Base-by-base conservation (phyloP, 2,888 invertebrate genomes). In the Thereva unica region DNA sequence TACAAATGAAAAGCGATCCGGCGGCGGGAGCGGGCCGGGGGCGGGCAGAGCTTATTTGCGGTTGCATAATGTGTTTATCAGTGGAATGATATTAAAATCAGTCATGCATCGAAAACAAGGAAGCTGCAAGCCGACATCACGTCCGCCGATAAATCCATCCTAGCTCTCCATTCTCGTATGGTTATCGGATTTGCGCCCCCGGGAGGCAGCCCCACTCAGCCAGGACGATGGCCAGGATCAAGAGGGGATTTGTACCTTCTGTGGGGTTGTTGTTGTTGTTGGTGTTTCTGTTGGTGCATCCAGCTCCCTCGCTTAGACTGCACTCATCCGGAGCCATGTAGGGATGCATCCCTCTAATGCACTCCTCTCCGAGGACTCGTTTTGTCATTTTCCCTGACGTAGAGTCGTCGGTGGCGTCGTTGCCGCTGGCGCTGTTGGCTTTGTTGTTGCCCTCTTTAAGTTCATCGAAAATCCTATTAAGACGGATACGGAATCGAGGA, bases 131-230 rank as follows among this genome's bases (percentile, higher is more conserved):
- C 53, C 53, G 38, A 57, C 53, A 57, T 57, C 57, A 66, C 53
- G 66, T 66, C 49, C 66, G 38, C 37, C 53, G 54, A 61, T 61
- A 66, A 66, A 66, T 66, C 53, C 54, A 66, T 66, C 45, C 37
- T 6, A 42, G 38, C 47, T 49, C 23, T 23, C 35, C 37, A 47
- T 59, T 49, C 55, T 47, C 38, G 56, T 56, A 56, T 44, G 55
- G 56, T 65, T 56, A 55, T 65, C 65, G 41, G 49, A 50, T 61
- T 50, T 61, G 61, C 42, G 40, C 55, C 23, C 7, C 41, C n/a
- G 38, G 12, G 40, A 12, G 10, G 55, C 38, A 37, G 41, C 50
- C 6, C 42, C 23, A 23, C 23, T 23, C 23, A 23, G 23, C 23
- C 23, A 23, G 23, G 23, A 23, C 23, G 23, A 23, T 23, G 23